Evolutionary conservation across 2,113 vertebrate species (phyloP).

Genomic region (Embiotoca jacksoni): DNA sequence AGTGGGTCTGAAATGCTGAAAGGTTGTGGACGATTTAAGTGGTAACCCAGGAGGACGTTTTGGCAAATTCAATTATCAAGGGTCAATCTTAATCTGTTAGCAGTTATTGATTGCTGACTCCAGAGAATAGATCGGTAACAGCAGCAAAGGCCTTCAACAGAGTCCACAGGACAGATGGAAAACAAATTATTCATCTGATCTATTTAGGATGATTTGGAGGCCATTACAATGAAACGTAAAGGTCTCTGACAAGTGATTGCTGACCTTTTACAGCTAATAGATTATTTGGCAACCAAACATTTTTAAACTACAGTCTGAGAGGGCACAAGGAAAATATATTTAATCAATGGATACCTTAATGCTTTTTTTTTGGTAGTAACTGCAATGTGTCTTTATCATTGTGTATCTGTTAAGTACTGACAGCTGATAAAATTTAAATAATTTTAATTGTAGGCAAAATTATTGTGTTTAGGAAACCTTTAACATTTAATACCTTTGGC

Average conservation of each 20-base stretch:
- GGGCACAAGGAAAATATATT: not conserved
- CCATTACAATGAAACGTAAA: constrained; percentile 26
- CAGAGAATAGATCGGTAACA: constrained; percentile 39
- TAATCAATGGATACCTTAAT: not conserved
- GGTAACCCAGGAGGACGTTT: constrained; percentile 12
- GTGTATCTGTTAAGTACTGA: too few relatives aligned
- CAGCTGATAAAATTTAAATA: too few relatives aligned
- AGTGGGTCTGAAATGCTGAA: constrained; percentile 42
- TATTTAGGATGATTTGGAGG: constrained; percentile 43
- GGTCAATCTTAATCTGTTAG: constrained; percentile 44
- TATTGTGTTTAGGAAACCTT: too few relatives aligned
- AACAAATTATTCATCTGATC: constrained; percentile 48
- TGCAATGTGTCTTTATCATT: too few relatives aligned
- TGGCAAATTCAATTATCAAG: constrained; percentile 58
- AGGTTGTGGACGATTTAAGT: too few relatives aligned
- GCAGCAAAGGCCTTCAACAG: constrained; percentile 31
- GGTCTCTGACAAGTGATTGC: constrained; percentile 37
- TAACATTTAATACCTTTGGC: too few relatives aligned
- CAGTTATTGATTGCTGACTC: constrained; percentile 56
- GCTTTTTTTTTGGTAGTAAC: not conserved
- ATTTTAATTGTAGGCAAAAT: too few relatives aligned
- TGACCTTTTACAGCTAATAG: constrained; percentile 38
- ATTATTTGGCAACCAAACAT: not conserved
- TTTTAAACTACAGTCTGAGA: not conserved
- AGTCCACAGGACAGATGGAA: constrained; percentile 25